Evolutionary conservation across 2,113 vertebrate genomes (phyloP).

Genomic region (Dolichotis patagonum): DNA sequence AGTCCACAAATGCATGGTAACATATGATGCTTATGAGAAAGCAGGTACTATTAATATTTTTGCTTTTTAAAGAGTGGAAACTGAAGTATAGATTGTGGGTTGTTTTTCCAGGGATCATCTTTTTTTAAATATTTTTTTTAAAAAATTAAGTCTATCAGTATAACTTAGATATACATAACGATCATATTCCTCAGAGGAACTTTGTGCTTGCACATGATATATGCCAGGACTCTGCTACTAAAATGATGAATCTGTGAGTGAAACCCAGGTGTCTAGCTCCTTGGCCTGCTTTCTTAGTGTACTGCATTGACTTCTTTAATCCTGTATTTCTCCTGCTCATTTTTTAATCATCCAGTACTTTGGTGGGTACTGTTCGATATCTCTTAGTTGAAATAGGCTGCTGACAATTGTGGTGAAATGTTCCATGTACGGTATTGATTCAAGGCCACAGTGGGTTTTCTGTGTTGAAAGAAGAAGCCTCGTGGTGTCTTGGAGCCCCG

Average conservation of each 20-base stretch:
- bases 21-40: background rate
- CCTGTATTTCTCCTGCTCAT: background rate
- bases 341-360: background rate
- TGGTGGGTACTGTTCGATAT: background rate
- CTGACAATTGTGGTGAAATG: background rate
- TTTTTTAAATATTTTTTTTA: too few relatives aligned
- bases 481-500: background rate
- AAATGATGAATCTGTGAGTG: background rate
- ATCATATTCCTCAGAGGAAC: background rate
- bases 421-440: background rate
- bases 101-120: background rate
- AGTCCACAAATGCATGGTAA: background rate
- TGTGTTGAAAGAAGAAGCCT: background rate
- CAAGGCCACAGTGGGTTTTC: background rate
- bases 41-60: background rate
- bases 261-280: background rate
- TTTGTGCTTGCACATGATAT: background rate
- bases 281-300: background rate
- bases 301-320: background rate
- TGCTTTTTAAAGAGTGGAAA: background rate
- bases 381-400: background rate
- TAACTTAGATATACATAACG: background rate
- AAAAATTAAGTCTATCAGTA: background rate
- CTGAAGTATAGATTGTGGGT: background rate
- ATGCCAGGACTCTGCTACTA: background rate